Evolutionary conservation across 2,888 invertebrate genomes (phyloP).

Genomic region (Drosophila demipolita): DNA sequence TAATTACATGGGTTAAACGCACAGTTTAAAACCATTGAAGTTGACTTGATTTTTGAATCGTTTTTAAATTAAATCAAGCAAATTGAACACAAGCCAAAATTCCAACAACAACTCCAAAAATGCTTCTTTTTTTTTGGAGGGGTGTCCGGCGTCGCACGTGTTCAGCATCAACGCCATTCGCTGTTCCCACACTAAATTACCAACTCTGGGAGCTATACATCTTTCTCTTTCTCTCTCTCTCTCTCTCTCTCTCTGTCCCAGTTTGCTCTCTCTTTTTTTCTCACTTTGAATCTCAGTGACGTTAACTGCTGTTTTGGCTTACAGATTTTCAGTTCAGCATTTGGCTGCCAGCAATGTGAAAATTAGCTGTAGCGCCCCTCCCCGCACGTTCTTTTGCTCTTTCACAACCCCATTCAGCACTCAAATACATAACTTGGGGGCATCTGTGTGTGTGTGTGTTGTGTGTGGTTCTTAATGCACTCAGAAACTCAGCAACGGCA

Average conservation of each 20-base stretch:
- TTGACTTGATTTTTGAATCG: constrained; percentile 69
- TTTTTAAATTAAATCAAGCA: constrained; percentile 76
- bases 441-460: constrained; percentile 26
- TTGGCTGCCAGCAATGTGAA: constrained; percentile 46
- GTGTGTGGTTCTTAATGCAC: constrained; percentile 51
- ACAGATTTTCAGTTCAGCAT: constrained; percentile 54
- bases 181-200: constrained; percentile 74
- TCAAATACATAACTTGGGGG: constrained; percentile 41
- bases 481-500: constrained; percentile 57
- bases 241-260: neutral
- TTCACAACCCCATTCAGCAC: constrained; percentile 17
- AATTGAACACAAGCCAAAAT: constrained; percentile 27
- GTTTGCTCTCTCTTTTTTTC: constrained; percentile 2
- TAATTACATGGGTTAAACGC: constrained; percentile 78
- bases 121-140: constrained; percentile 8
- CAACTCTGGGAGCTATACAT: constrained; percentile 33
- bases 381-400: neutral
- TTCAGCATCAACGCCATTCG: constrained; percentile 51
- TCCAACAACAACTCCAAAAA: constrained; percentile 7
- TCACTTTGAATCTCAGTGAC: constrained; percentile 46
- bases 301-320: constrained; percentile 57
- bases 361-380: constrained; percentile 38
- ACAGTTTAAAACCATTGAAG: constrained; percentile 70
- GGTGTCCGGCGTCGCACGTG: constrained; percentile 54
- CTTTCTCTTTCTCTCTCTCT: neutral